Percentiles rank a stretch among this genome's conserved stretches.
These are phyloP conservation scores for Heterotis niloticus DNA, from an alignment of 2,113 vertebrate species.

Conservation along the genomic window DNA sequence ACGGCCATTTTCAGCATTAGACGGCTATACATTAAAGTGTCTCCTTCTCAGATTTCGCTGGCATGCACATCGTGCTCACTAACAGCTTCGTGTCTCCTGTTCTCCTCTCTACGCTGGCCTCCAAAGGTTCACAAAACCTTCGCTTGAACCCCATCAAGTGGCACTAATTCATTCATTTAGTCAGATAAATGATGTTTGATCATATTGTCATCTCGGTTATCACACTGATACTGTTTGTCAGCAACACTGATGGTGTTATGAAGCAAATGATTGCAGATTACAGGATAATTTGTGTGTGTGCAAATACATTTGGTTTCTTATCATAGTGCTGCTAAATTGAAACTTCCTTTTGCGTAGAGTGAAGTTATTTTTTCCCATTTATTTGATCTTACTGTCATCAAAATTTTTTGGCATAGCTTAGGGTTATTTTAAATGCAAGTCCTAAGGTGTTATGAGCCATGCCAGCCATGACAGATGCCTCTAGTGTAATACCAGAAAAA, in stretches of 20 bases:
- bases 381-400: conserved; percentile 3
- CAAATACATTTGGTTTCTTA: conserved; percentile 27
- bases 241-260: conserved; percentile 15
- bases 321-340: conserved; percentile 18
- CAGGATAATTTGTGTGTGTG: conserved; percentile 29
- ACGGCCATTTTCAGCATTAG: no score
- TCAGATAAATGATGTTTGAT: conserved; percentile 25
- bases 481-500: background rate
- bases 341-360: conserved; percentile 17
- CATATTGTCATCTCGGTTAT: conserved; percentile 23
- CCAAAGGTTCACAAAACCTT: conserved; percentile 50
- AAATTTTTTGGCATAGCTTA: conserved; percentile 5
- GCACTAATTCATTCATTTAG: conserved; percentile 39
- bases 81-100: background rate
- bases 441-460: background rate
- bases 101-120: conserved; percentile 34
- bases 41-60: background rate
- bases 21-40: no score
- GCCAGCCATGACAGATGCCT: background rate
- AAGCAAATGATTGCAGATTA: conserved; percentile 21
- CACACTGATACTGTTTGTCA: conserved; percentile 4
- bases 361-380: conserved; percentile 15
- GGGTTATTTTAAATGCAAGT: conserved; percentile 21
- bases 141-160: conserved; percentile 37
- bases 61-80: background rate